These are phyloP conservation scores for Phataginus tricuspis DNA, from an alignment of 2,797 vertebrate species.

Conservation along the genomic window DNA sequence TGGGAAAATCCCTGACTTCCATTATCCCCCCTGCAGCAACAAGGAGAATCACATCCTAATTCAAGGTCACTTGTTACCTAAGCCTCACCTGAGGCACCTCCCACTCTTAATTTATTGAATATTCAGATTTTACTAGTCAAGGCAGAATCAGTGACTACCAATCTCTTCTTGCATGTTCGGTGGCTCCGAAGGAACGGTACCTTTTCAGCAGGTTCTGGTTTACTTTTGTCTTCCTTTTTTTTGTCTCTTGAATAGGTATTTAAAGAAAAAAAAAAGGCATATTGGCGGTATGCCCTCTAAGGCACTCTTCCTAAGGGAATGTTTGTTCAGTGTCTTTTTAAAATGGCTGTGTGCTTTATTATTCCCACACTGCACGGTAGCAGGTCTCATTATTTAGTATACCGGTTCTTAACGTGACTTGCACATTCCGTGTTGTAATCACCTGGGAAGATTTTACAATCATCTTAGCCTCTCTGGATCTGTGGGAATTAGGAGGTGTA, in stretches of 20 bases:
- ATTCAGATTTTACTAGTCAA: background rate
- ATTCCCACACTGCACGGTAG: background rate
- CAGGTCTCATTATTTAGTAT: background rate
- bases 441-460: background rate
- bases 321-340: background rate
- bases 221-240: background rate
- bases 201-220: background rate
- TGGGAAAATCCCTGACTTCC: background rate
- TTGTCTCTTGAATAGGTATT: background rate
- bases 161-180: background rate
- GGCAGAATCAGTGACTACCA: too few relatives aligned
- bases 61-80: background rate
- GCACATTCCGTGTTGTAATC: background rate
- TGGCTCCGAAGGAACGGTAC: background rate
- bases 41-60: background rate
- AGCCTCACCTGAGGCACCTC: background rate
- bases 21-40: accelerated
- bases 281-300: background rate
- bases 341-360: background rate
- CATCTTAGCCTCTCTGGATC: background rate
- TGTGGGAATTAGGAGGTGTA: background rate
- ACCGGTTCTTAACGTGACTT: background rate
- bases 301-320: background rate
- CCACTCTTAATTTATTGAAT: background rate
- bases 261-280: background rate